Conservation (phyloP, 2,888 invertebrate genomes). For the Harpalus rufipes region DNA sequence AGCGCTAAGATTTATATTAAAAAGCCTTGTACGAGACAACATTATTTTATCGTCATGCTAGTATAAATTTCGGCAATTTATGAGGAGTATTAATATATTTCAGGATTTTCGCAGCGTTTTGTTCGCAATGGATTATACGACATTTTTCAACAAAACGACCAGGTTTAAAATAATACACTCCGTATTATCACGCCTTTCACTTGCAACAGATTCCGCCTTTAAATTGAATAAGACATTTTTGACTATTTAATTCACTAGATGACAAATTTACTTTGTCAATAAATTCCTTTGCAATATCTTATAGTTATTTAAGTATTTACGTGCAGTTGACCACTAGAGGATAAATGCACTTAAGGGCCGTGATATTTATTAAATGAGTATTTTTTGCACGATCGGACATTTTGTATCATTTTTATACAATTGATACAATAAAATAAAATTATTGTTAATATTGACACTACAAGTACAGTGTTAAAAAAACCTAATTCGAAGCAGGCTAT, state of each 20-base stretch:
- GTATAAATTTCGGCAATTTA: conserved; percentile 27
- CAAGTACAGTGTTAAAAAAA: too few relatives aligned
- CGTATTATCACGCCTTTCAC: neutral
- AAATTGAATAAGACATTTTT: neutral
- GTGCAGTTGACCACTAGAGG: too few relatives aligned
- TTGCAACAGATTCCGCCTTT: neutral
- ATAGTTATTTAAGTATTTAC: too few relatives aligned
- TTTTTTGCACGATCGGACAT: too few relatives aligned
- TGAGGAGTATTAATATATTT: conserved; percentile 32
- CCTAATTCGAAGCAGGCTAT: too few relatives aligned
- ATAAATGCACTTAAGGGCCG: too few relatives aligned
- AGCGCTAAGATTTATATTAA: conserved; percentile 38
- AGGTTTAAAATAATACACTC: conserved; percentile 3
- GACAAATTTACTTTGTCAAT: too few relatives aligned
- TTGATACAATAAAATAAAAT: too few relatives aligned
- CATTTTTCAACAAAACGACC: conserved; percentile 13
- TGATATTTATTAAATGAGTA: too few relatives aligned
- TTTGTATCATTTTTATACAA: too few relatives aligned
- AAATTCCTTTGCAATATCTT: too few relatives aligned
- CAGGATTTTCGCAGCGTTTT: conserved; percentile 8
- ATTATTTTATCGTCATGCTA: conserved; percentile 41
- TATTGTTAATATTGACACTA: too few relatives aligned
- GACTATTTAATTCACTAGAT: neutral
- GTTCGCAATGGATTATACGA: conserved; percentile 13
- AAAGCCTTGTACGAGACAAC: conserved; percentile 25